These are phyloP conservation scores for Arrhamphus sclerolepis DNA, from an alignment of 2,797 vertebrate genomes.

Conservation along the genomic window DNA sequence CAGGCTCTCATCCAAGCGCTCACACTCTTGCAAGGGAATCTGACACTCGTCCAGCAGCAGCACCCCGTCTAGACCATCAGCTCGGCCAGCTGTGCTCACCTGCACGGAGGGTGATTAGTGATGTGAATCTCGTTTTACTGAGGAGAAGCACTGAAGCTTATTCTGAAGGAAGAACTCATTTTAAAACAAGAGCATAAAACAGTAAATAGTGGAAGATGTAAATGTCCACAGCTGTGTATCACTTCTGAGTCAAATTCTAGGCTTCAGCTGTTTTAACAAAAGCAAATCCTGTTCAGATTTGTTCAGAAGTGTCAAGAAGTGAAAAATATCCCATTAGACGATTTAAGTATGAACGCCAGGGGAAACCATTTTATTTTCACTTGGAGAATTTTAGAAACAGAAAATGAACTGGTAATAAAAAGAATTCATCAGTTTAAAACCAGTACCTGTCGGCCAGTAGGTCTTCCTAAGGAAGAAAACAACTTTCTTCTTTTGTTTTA, in stretches of 20 bases:
- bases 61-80: constrained; percentile 88
- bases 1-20: constrained; percentile 89
- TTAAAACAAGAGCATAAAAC: constrained; percentile 23
- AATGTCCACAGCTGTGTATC: constrained; percentile 22
- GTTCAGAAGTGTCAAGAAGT: constrained; percentile 3
- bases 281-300: constrained; percentile 21
- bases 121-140: constrained; percentile 24
- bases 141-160: constrained; percentile 17
- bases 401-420: constrained; percentile 24
- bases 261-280: constrained; percentile 13
- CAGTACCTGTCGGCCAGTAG: constrained; percentile 14
- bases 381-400: not conserved
- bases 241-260: constrained; percentile 18
- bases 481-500: constrained; percentile 15
- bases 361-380: not conserved
- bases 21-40: constrained; percentile 86
- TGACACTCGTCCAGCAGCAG: constrained; percentile 88
- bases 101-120: constrained; percentile 42
- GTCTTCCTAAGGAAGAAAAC: constrained; percentile 18
- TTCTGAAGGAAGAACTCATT: constrained; percentile 24
- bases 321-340: constrained; percentile 13
- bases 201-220: constrained; percentile 25
- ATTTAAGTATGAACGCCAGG: not conserved
- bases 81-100: constrained; percentile 85
- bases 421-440: constrained; percentile 27